These are phyloP conservation scores for Cranoglanis bouderius DNA, from an alignment of 2,113 vertebrate genomes.

Conservation along the genomic window DNA sequence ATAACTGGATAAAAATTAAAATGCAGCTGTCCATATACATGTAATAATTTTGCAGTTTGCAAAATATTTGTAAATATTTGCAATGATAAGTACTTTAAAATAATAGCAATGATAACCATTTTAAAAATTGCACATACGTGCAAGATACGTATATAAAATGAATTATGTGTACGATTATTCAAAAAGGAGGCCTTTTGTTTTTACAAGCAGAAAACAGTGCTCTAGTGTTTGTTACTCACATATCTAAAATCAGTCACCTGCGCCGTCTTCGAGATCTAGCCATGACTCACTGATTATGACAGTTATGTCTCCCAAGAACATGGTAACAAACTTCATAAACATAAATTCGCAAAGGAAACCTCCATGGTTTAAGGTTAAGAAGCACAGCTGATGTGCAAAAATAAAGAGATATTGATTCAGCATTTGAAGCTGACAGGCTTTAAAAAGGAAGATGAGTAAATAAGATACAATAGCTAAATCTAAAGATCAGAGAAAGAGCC, in stretches of 20 bases:
- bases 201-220: background rate
- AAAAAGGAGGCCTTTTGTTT: background rate
- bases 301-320: background rate
- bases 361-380: background rate
- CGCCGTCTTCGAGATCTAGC: background rate
- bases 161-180: background rate
- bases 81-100: background rate
- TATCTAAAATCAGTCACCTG: background rate
- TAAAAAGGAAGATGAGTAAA: background rate
- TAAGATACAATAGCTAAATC: background rate
- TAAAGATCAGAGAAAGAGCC: background rate
- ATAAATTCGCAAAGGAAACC: background rate
- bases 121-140: background rate
- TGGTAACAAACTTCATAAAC: background rate
- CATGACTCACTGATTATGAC: background rate
- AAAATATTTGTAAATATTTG: background rate
- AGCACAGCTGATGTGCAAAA: background rate
- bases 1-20: background rate
- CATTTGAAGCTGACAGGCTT: constrained; percentile 12
- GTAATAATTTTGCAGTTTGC: background rate
- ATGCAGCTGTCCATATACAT: background rate
- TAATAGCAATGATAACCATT: background rate
- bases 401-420: background rate
- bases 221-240: background rate
- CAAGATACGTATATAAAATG: background rate